phyloP scores from a whole-genome alignment of 2,797 vertebrate species.

The Xerus rutilus region DNA sequence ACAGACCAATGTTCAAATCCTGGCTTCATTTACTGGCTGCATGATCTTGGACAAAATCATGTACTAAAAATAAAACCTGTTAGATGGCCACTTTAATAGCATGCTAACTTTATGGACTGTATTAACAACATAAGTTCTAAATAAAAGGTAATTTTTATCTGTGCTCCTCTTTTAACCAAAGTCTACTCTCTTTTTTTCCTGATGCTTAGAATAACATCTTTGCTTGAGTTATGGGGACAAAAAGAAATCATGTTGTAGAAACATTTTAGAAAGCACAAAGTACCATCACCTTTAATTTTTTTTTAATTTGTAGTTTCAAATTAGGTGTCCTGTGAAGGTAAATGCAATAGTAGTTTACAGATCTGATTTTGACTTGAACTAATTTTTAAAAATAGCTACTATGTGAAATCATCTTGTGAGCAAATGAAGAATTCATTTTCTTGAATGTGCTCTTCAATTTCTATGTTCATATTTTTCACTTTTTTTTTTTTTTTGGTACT shows the following conservation, averaged over 20 bases:
- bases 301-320: background rate
- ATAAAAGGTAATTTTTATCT: background rate
- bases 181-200: background rate
- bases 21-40: background rate
- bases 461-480: background rate
- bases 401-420: background rate
- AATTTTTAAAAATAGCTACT: background rate
- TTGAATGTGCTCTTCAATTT: background rate
- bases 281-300: background rate
- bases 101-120: background rate
- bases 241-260: background rate
- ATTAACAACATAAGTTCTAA: background rate
- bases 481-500: background rate
- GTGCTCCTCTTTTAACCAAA: background rate
- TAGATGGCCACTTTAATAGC: background rate
- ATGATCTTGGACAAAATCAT: background rate
- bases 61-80: background rate
- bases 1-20: background rate
- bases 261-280: background rate
- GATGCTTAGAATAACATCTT: background rate
- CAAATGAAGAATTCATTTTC: background rate
- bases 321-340: background rate
- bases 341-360: background rate
- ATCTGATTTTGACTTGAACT: background rate
- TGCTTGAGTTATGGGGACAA: background rate